These are phyloP conservation scores for Synanthedon vespiformis DNA, from an alignment of 2,888 invertebrate genomes.

Conservation along the genomic window DNA sequence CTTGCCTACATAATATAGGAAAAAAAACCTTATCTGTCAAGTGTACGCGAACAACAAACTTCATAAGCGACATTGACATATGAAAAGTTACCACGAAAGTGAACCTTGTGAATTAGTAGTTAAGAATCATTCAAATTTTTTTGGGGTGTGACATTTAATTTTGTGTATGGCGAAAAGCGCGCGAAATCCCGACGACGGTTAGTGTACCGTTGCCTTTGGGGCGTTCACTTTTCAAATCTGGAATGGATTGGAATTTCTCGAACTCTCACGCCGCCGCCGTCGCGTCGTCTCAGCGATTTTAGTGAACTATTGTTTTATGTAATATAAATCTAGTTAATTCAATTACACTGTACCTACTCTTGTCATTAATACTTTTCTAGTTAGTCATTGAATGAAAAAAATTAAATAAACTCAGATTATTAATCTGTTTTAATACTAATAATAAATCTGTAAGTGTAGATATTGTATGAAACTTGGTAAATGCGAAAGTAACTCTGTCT, in stretches of 20 bases:
- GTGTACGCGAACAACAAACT: constrained; percentile 3
- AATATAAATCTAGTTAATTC: too few relatives aligned
- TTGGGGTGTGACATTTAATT: neutral
- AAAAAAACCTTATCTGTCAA: constrained; percentile 12
- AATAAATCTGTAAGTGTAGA: too few relatives aligned
- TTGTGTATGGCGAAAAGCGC: constrained; percentile 24
- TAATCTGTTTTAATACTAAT: too few relatives aligned
- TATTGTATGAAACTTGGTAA: too few relatives aligned
- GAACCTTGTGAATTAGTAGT: neutral
- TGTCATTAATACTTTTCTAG: too few relatives aligned
- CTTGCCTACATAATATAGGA: constrained; percentile 8
- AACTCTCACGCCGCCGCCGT: neutral
- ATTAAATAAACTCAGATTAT: too few relatives aligned
- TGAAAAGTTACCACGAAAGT: neutral
- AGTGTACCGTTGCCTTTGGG: constrained; percentile 35
- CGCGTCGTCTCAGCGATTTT: neutral
- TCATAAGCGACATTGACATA: neutral
- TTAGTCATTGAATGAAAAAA: too few relatives aligned
- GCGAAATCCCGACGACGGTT: constrained; percentile 38
- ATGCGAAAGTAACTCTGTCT: too few relatives aligned
- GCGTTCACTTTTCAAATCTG: constrained; percentile 43
- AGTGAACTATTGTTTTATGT: too few relatives aligned
- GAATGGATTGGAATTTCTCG: constrained; percentile 19
- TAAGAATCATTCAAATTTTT: neutral
- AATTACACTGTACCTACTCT: too few relatives aligned